Percentiles rank a stretch among this genome's conserved stretches.
Evolutionary conservation across 2,888 invertebrate genomes (phyloP).

Genomic region (Drosophila robusta): DNA sequence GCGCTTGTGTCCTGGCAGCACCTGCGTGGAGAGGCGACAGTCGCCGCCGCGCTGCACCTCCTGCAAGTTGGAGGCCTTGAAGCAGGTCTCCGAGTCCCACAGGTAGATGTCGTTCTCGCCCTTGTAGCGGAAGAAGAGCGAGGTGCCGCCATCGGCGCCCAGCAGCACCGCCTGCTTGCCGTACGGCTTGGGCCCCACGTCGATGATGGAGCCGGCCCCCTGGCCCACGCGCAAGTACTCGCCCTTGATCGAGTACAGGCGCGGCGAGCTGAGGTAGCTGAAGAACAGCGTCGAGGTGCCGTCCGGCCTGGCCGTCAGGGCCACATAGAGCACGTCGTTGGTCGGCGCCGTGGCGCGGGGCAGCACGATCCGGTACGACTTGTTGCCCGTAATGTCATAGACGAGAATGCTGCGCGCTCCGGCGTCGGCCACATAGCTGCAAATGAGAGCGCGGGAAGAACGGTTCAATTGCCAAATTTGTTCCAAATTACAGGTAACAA

Average conservation of each 20-base stretch:
- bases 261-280: slow-evolving; percentile 87
- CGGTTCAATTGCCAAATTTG: background rate
- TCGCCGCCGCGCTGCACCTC: slow-evolving; percentile 87
- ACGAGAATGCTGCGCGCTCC: slow-evolving; percentile 85
- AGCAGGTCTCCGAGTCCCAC: slow-evolving; percentile 88
- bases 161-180: slow-evolving; percentile 86
- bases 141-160: slow-evolving; percentile 87
- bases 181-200: slow-evolving; percentile 87
- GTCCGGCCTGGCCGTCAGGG: slow-evolving; percentile 86
- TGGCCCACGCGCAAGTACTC: slow-evolving; percentile 86
- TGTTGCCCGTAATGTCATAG: slow-evolving; percentile 86
- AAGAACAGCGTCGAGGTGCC: slow-evolving; percentile 87
- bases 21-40: slow-evolving; percentile 88
- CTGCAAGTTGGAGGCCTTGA: slow-evolving; percentile 86
- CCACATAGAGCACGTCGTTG: slow-evolving; percentile 87
- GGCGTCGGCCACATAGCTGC: slow-evolving; percentile 83
- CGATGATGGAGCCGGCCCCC: slow-evolving; percentile 86
- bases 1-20: slow-evolving; percentile 87
- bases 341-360: slow-evolving; percentile 86
- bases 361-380: slow-evolving; percentile 87
- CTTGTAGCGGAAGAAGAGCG: slow-evolving; percentile 88
- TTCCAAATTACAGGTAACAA: background rate
- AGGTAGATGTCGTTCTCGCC: slow-evolving; percentile 88
- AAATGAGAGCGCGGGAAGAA: background rate
- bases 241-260: slow-evolving; percentile 87